phyloP scores from a whole-genome alignment of 2,113 vertebrate species.

The Entomyzon cyanotis region DNA sequence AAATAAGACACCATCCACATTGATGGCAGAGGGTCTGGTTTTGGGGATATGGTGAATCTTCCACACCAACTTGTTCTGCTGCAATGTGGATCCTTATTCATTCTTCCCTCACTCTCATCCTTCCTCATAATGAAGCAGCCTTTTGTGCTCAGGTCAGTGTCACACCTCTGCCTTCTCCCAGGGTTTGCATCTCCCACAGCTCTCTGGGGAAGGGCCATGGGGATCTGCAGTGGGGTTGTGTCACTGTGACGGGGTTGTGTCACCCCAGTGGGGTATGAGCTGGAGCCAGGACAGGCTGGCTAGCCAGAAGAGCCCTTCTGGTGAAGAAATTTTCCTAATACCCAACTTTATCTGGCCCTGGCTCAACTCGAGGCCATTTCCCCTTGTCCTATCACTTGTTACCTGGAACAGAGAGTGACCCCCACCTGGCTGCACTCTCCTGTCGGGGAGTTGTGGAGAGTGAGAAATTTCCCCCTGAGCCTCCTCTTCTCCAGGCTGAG shows the following conservation, averaged over 20 bases:
- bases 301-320: background rate
- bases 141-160: background rate
- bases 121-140: background rate
- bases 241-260: background rate
- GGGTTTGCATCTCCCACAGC: background rate
- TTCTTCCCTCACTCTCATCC: background rate
- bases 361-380: background rate
- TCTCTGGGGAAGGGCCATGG: rapidly evolving
- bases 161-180: background rate
- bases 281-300: background rate
- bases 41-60: background rate
- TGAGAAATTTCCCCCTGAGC: background rate
- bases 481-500: background rate
- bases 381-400: background rate
- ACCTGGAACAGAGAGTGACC: background rate
- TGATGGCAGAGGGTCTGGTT: background rate
- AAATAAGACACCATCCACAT: rapidly evolving
- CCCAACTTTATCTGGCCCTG: background rate
- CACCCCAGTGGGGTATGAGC: rapidly evolving
- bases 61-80: background rate
- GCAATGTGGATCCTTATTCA: background rate
- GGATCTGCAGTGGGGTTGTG: background rate
- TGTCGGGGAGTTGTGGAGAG: background rate
- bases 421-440: background rate
- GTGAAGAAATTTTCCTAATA: background rate